phyloP scores from a whole-genome alignment of 1,140 invertebrate genomes.

The Drosophila erecta region DNA sequence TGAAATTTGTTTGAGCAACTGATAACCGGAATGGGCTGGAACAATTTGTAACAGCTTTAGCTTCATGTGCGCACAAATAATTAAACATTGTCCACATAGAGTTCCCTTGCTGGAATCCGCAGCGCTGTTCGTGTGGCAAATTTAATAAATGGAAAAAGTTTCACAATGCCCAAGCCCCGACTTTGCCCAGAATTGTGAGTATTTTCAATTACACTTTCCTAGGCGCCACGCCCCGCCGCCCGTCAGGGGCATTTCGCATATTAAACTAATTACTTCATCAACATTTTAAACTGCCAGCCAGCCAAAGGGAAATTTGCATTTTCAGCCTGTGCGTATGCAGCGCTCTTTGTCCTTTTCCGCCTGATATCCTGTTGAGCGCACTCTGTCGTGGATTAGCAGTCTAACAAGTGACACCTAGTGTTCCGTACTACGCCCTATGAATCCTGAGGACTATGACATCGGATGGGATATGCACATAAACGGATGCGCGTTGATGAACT shows the following conservation, averaged over 20 bases:
- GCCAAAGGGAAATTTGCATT: constrained; percentile 44
- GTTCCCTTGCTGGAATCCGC: constrained; percentile 5
- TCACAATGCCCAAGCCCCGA: constrained; percentile 49
- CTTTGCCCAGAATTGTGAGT: constrained; percentile 54
- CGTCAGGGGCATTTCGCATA: constrained; percentile 47
- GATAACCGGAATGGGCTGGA: constrained; percentile 17
- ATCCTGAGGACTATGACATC: neutral
- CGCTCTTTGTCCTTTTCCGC: constrained; percentile 37
- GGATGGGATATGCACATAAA: neutral
- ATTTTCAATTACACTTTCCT: constrained; percentile 77
- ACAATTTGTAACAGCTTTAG: constrained; percentile 29
- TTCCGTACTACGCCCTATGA: constrained; percentile 1
- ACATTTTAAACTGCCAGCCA: constrained; percentile 64
- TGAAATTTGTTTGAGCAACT: constrained; percentile 10
- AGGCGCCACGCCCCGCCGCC: constrained; percentile 40
- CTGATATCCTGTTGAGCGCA: constrained; percentile 35
- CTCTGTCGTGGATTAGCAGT: constrained; percentile 14
- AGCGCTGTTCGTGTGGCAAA: constrained; percentile 52
- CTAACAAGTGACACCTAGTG: constrained; percentile 26
- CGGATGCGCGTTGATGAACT: too few species aligned
- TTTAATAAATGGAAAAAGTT: constrained; percentile 79
- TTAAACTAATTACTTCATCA: constrained; percentile 80
- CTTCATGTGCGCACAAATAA: constrained; percentile 47
- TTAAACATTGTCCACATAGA: constrained; percentile 56
- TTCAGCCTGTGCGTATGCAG: constrained; percentile 50